Evolutionary conservation across 2,113 vertebrate species (phyloP).

Genomic region (Rhabdomys dilectus): DNA sequence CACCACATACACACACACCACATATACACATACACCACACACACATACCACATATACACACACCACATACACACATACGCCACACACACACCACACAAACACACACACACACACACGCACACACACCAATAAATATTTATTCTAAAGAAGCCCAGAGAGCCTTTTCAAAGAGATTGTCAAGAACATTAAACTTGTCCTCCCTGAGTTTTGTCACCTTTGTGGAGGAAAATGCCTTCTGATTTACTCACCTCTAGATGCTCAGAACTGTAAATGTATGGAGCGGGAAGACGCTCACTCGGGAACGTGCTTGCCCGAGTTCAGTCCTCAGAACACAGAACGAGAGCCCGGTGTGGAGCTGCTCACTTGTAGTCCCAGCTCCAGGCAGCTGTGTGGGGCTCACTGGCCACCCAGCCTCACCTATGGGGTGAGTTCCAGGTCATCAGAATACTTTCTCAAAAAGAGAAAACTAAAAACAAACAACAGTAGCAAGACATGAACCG

Average conservation of each 20-base stretch:
- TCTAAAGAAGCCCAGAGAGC: neutral
- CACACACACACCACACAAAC: neutral
- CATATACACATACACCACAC: neutral
- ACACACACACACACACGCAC: too few species aligned
- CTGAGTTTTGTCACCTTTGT: neutral
- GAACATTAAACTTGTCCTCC: neutral
- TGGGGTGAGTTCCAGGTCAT: neutral
- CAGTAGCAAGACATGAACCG: too few species aligned
- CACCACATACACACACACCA: too few species aligned
- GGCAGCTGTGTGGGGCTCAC: neutral
- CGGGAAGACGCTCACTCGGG: neutral
- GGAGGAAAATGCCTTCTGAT: neutral
- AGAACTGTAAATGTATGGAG: neutral
- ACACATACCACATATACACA: neutral
- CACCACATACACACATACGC: neutral
- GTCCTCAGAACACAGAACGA: neutral
- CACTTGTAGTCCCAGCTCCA: neutral
- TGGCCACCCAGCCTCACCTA: too few species aligned
- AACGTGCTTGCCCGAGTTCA: neutral
- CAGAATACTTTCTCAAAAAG: too few species aligned
- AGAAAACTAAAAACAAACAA: too few species aligned
- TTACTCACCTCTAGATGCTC: neutral
- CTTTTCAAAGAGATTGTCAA: neutral
- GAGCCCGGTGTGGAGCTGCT: neutral
- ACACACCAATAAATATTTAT: neutral